Evolutionary conservation across 1,140 invertebrate species (phyloP), one percentile per base, ranked within the genome.

Genomic region (Halesus radiatus): DNA sequence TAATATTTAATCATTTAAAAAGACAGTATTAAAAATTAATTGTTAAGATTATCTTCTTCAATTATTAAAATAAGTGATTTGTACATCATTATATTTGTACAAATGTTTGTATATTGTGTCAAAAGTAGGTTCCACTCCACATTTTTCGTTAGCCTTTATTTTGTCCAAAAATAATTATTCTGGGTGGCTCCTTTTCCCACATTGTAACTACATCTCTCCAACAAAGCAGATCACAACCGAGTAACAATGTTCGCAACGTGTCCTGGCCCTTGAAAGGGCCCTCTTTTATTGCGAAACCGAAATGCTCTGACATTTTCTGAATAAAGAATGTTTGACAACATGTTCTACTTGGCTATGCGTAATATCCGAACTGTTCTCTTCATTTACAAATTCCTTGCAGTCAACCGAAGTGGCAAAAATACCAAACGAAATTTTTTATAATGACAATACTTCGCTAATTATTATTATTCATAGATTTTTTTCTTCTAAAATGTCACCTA

Each of bases 251-350:
- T 75, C 45, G 78, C 78, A 75, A 45, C 56, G 32, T 79, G 78
- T 79, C 50, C 20, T 23, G 45, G 50, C 32, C 56, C 50, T 22
- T 53, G 29, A 58, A 70, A 70, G 22, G n/a, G 45, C 29, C 7
- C 10, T 70, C 23, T 7, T 50, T 70, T 20, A 20, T 29, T 54
- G 8, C 10, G 13, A 20, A 54, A 56, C 70, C 53, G 6, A 54
- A 81, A 79, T 54, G 76, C 54, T 70, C 56, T 62, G 78, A 64
- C 76, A 45, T 74, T 37, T 82, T 80, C 78, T 60, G 66, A 80
- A 79, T 74, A 81, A 81, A 81, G 80, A 70, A 80, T 82, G 81
- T 82, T 82, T 82, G 81, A 79, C 81, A 80, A 82, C 78, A 79
- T 82, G 81, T 80, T 81, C 73, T 73, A 78, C 45, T 81, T 74